A percentile compares a stretch with the other conserved stretches of the same genome.
Conservation (phyloP, 2,797 vertebrate species). For the Pachyuromys duprasi region DNA sequence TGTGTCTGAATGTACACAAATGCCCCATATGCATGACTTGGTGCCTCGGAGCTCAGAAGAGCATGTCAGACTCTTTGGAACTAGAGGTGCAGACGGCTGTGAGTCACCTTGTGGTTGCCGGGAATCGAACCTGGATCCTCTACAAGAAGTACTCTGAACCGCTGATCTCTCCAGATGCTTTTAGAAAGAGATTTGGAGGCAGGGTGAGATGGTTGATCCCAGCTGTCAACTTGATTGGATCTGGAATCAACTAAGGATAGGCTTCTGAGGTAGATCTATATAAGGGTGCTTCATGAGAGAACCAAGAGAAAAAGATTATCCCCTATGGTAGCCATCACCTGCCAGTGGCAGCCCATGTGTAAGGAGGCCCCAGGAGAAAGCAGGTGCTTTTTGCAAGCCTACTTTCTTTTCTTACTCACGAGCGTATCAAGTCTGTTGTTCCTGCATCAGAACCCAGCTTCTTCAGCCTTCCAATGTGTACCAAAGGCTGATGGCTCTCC, state of each 20-base stretch:
- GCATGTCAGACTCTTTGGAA: background rate
- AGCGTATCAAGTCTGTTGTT: background rate
- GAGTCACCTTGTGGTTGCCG: background rate
- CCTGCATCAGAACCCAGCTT: background rate
- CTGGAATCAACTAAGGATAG: background rate
- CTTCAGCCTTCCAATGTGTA: background rate
- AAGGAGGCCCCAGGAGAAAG: background rate
- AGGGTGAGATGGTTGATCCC: background rate
- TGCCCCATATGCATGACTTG: background rate
- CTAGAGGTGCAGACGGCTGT: background rate
- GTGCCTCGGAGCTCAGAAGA: background rate
- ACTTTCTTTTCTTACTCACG: background rate
- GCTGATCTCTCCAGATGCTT: background rate
- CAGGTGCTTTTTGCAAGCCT: no score
- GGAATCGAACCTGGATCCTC: background rate
- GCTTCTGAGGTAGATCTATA: background rate
- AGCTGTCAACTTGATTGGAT: background rate
- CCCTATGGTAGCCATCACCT: background rate
- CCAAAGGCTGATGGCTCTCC: background rate
- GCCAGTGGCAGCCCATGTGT: background rate
- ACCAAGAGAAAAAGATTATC: background rate
- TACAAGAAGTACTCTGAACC: background rate
- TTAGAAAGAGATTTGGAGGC: background rate
- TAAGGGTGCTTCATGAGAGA: background rate
- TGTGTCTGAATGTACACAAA: background rate